Evolutionary conservation across 2,888 invertebrate genomes (phyloP), one percentile per base, ranked within the genome.

Genomic region (Melikaiella ostensackeni): DNA sequence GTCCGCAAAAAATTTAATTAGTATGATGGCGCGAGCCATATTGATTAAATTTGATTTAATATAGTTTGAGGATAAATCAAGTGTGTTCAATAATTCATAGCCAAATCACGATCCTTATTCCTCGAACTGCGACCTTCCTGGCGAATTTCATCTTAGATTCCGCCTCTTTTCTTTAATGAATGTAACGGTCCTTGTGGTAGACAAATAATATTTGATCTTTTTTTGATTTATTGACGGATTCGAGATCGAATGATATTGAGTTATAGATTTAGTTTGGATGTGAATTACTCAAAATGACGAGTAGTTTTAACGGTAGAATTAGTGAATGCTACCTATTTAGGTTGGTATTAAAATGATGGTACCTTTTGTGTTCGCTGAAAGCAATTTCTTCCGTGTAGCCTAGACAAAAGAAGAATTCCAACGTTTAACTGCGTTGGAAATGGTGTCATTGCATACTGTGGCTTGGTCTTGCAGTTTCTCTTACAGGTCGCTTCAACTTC

Each of bases 391-490:
- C 21, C 55, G 55, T 55, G 21, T 55, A 55, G 21, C 55, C 21
- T 59, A 27, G 59, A 59, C 59, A 59, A 59, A 59, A 59, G 59
- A 33, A 81, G 80, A 79, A 84, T 80, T 83, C 80, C 81, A 35
- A 64, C 77, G 77, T 79, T 75, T 78, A 84, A 83, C 78, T 79
- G 77, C 77, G 80, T 82, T 77, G 81, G 80, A 81, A 84, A 83
- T 76, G 79, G 81, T 81, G 80, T 79, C 81, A 79, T 83, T 82
- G 81, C 80, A 74, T 77, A 33, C 62, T 79, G 75, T 77, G 75
- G 63, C 76, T 55, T 30, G 46, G 75, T 33, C 55, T 33, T 16
- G 38, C 64, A 24, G 61, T 74, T 64, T 46, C 59, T 74, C 27
- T n/a, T 33, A 76, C 76, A 74, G 73, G 38, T 63, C 59, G n/a